Evolutionary conservation across 2,797 vertebrate genomes (phyloP).

Genomic region (Tragelaphus oryx): DNA sequence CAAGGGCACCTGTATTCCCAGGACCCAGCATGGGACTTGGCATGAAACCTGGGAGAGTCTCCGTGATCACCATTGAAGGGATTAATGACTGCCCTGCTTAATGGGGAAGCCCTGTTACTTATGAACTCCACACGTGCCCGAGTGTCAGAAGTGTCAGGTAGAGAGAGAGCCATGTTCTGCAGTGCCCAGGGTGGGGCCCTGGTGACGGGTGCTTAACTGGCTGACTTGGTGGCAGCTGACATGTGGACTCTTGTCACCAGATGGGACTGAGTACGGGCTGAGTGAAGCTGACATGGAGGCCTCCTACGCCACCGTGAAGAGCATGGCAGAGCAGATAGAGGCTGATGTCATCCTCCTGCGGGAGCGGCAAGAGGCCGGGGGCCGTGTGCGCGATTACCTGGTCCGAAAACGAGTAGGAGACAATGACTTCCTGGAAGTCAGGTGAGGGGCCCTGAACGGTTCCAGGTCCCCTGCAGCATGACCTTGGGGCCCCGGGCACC

Average conservation of each 20-base stretch:
- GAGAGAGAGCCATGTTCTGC: background rate
- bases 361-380: constrained; percentile 91
- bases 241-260: constrained; percentile 76
- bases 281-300: constrained; percentile 96
- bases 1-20: constrained; percentile 6
- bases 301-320: constrained; percentile 93
- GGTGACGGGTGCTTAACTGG: background rate
- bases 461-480: background rate
- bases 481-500: background rate
- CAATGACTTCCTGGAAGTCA: constrained; percentile 99
- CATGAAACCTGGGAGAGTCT: background rate
- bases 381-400: constrained; percentile 93
- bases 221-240: constrained; percentile 17
- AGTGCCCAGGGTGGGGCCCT: background rate
- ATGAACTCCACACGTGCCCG: background rate
- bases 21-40: background rate
- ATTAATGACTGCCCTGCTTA: background rate
- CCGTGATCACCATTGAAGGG: background rate
- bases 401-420: constrained; percentile 96
- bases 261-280: constrained; percentile 96
- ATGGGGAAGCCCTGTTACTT: background rate
- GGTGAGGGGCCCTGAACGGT: constrained; percentile 83
- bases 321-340: constrained; percentile 95
- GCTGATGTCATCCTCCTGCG: constrained; percentile 93
- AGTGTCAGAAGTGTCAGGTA: background rate